These are phyloP conservation scores for Dendroctonus ponderosae DNA, from an alignment of 1,140 invertebrate genomes.

Conservation along the genomic window DNA sequence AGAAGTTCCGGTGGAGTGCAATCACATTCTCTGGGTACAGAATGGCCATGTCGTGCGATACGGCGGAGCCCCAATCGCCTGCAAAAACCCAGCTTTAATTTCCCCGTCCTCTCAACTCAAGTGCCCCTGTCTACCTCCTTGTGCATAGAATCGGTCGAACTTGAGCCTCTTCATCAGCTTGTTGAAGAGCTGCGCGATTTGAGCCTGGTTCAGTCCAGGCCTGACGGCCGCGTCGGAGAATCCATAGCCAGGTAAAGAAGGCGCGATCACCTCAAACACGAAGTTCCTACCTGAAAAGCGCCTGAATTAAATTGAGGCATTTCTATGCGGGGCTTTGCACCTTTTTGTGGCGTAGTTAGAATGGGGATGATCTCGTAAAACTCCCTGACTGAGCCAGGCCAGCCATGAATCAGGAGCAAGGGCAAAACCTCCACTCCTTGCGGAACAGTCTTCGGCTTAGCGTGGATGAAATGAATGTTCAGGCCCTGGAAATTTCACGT, in stretches of 20 bases:
- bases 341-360: slow-evolving; percentile 59
- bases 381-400: slow-evolving; percentile 86
- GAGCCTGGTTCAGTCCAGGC: slow-evolving; percentile 61
- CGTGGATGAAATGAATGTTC: slow-evolving; percentile 73
- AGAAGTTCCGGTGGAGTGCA: slow-evolving; percentile 67
- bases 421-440: slow-evolving; percentile 59
- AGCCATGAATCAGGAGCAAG: slow-evolving; percentile 80
- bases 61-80: slow-evolving; percentile 77
- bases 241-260: slow-evolving; percentile 68
- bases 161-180: slow-evolving; percentile 82
- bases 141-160: slow-evolving; percentile 72
- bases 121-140: slow-evolving; percentile 82
- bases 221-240: slow-evolving; percentile 57
- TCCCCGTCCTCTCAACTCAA: slow-evolving; percentile 61
- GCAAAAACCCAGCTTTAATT: slow-evolving; percentile 59
- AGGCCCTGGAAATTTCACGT: slow-evolving; percentile 51
- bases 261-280: slow-evolving; percentile 71
- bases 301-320: neutral
- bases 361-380: slow-evolving; percentile 81
- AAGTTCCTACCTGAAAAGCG: slow-evolving; percentile 50
- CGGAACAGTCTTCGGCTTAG: slow-evolving; percentile 58
- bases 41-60: slow-evolving; percentile 60
- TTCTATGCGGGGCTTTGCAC: slow-evolving; percentile 42
- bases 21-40: slow-evolving; percentile 70
- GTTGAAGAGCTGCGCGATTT: slow-evolving; percentile 72